Evolutionary conservation across 2,797 vertebrate species (phyloP), one percentile per base, ranked within the genome.

Genomic region (Loriculus beryllinus): DNA sequence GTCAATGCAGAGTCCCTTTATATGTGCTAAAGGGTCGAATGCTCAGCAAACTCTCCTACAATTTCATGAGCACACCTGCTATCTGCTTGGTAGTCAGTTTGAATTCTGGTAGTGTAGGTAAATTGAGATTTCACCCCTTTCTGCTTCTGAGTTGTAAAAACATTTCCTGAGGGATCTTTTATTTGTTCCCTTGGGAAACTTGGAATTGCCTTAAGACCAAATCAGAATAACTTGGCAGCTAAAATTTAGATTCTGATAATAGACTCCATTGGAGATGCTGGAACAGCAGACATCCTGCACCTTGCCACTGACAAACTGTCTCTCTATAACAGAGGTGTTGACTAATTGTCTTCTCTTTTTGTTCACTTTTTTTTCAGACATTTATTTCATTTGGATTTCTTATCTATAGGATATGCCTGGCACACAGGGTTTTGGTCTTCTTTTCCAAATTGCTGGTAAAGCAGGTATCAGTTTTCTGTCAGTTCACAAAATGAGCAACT

Each of bases 151-250:
- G 37, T n/a, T 76, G 52, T 45, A 68, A 83, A 72, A 90, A 80
- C 3, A 2, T 49, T 91, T 81, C 40, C 40, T 0, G 1, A 45
- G 48, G 28, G 45, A 67, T 31, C 52, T 82, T 88, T 83, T 56
- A 82, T 80, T 90, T 87, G 40, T 56, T 57, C 37, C n/a, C 37
- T 65, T 56, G 65, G 4, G 40, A 94, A 75, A 80, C 28, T 25
- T 81, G 82, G 75, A 80, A 86, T 77, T 68, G 76, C 52, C 76
- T 86, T 37, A 85, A 68, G 72, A 88, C 23, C 28, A 67, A 67
- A 90, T 77, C 48, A 94, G 43, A 91, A 82, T 77, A 82, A 70
- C 25, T 68, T 94, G 56, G 33, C 88, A 87, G 37, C 25, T 88
- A 70, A 92, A 91, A 82, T 63, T 51, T 63, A 43, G 31, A 71